phyloP scores from a whole-genome alignment of 2,113 vertebrate species.

The Felis chaus region DNA sequence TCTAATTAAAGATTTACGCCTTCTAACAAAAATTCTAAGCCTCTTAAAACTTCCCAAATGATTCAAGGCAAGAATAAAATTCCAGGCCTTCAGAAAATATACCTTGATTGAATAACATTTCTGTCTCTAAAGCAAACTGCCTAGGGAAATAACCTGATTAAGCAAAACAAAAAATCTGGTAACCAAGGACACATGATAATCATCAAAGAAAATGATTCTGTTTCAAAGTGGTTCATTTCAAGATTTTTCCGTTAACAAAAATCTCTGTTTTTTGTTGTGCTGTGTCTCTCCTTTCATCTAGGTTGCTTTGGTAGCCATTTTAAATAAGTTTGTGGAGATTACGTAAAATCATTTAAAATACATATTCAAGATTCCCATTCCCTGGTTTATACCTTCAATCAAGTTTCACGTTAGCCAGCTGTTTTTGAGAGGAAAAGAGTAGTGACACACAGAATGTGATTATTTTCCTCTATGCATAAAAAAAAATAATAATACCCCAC shows the following conservation, averaged over 20 bases:
- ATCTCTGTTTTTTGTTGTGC: background rate
- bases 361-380: background rate
- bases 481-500: no score
- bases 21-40: background rate
- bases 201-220: background rate
- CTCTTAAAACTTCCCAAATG: background rate
- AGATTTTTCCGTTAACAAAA: background rate
- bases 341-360: background rate
- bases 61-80: background rate
- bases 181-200: background rate
- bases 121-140: background rate
- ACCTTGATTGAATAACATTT: background rate
- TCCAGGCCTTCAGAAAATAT: background rate
- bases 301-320: background rate
- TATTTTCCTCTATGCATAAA: background rate
- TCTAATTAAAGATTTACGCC: background rate
- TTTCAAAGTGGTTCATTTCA: background rate
- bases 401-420: background rate
- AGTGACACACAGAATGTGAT: background rate
- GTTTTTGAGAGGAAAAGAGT: background rate
- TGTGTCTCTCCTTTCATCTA: background rate
- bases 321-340: background rate
- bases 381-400: background rate
- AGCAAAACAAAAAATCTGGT: background rate
- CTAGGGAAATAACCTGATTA: background rate